Evolutionary conservation across 2,888 invertebrate species (phyloP).

Genomic region (Bimastos eiseni): DNA sequence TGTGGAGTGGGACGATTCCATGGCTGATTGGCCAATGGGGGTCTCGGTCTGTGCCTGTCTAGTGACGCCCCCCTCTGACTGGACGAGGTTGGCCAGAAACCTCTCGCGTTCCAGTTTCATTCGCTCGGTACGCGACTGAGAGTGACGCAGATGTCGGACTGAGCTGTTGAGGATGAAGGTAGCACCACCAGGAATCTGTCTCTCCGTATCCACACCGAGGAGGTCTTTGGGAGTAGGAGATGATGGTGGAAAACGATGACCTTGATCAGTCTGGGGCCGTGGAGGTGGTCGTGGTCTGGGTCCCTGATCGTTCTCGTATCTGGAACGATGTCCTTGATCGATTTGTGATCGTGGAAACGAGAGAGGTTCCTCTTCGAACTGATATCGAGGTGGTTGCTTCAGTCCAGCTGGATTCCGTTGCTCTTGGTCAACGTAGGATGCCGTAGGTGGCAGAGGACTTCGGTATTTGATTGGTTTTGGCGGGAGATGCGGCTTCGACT

Average conservation of each 20-base stretch:
- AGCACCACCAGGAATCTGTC: neutral
- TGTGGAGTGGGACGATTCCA: neutral
- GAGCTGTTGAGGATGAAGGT: neutral
- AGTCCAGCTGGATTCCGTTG: neutral
- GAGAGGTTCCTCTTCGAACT: neutral
- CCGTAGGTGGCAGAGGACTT: neutral
- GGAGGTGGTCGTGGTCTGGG: neutral
- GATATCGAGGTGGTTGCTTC: neutral
- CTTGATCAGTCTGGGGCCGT: neutral
- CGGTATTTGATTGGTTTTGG: slow-evolving; percentile 6
- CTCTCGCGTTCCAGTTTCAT: neutral
- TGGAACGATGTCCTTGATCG: neutral
- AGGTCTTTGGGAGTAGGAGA: neutral
- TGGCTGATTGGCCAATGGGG: neutral
- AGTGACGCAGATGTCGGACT: neutral
- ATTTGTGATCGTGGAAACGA: neutral
- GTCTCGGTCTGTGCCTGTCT: neutral
- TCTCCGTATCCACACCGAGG: neutral
- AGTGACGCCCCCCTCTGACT: neutral
- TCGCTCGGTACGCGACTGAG: neutral
- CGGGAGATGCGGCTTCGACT: neutral
- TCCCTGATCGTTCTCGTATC: neutral
- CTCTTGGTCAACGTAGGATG: neutral
- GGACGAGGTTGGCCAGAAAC: neutral
- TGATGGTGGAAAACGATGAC: neutral